Conservation (phyloP, 92 coral and sea anemone species). For the Umimayanthus chanpuru region DNA sequence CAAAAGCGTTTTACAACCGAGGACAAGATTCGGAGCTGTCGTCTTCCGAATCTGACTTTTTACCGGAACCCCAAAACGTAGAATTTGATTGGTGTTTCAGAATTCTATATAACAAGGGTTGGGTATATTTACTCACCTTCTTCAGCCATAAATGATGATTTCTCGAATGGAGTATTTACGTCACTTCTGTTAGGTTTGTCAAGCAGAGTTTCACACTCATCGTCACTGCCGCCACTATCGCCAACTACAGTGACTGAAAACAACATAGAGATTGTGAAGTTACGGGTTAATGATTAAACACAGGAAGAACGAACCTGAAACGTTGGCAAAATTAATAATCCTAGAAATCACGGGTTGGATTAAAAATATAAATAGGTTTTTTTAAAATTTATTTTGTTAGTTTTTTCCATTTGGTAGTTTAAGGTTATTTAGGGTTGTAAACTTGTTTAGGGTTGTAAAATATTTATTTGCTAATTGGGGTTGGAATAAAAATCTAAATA, state of each 20-base stretch:
- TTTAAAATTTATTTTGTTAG: too few species aligned
- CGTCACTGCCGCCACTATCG: constrained; percentile 9
- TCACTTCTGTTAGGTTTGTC: not conserved
- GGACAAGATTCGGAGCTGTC: not conserved
- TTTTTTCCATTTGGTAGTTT: too few species aligned
- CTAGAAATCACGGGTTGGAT: too few species aligned
- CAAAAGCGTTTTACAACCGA: too few species aligned
- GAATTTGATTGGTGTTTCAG: not conserved
- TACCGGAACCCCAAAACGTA: not conserved
- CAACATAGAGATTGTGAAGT: not conserved
- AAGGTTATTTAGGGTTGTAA: too few species aligned
- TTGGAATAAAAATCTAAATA: too few species aligned
- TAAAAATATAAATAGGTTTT: too few species aligned
- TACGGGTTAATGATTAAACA: not conserved
- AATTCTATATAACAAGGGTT: not conserved
- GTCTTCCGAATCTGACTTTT: not conserved
- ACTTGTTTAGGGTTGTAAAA: too few species aligned
- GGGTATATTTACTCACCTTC: constrained; percentile 37
- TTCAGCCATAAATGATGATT: constrained; percentile 46
- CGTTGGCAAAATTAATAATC: too few species aligned
- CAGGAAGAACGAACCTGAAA: not conserved
- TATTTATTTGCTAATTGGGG: too few species aligned
- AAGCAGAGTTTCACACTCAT: not conserved
- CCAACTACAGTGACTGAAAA: constrained; percentile 15
- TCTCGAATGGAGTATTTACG: constrained; percentile 17